These are phyloP conservation scores for Callimorpha dominula DNA, from an alignment of 2,888 invertebrate genomes.

Conservation along the genomic window DNA sequence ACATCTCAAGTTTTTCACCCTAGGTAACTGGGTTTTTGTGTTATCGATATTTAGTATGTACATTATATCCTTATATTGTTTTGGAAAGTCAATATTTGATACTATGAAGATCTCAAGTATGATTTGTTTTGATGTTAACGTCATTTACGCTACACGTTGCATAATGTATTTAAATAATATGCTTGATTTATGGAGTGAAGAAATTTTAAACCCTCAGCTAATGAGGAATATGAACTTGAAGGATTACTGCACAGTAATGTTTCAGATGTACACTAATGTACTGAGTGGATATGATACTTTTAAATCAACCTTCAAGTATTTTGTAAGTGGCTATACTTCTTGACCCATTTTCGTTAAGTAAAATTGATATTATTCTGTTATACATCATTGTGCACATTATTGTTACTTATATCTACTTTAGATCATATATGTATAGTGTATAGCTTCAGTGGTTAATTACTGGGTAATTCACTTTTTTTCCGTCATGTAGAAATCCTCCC, in stretches of 20 bases:
- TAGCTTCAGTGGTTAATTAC: too few relatives aligned
- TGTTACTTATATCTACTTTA: too few relatives aligned
- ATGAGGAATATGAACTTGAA: background rate
- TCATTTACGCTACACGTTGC: slow-evolving; percentile 24
- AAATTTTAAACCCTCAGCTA: slow-evolving; percentile 3
- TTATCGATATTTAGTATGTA: background rate
- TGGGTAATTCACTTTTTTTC: too few relatives aligned
- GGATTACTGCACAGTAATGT: slow-evolving; percentile 7
- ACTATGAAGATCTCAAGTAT: background rate
- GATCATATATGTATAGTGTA: too few relatives aligned
- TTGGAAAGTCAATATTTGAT: slow-evolving; percentile 3
- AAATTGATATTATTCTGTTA: too few relatives aligned
- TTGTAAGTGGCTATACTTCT: slow-evolving; percentile 23
- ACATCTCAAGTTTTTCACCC: background rate
- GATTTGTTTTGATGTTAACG: slow-evolving; percentile 19
- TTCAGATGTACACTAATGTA: slow-evolving; percentile 17
- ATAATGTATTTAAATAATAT: slow-evolving; percentile 29
- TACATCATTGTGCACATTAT: too few relatives aligned
- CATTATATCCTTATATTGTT: background rate
- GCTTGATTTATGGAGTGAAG: slow-evolving; percentile 29
- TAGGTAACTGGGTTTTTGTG: slow-evolving; percentile 20
- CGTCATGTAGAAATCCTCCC: too few relatives aligned
- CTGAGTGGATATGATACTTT: slow-evolving; percentile 24
- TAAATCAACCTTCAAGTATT: slow-evolving; percentile 11
- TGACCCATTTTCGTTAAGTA: background rate